Evolutionary conservation across 2,888 invertebrate species (phyloP).

Genomic region (Trissoscelio sp.): DNA sequence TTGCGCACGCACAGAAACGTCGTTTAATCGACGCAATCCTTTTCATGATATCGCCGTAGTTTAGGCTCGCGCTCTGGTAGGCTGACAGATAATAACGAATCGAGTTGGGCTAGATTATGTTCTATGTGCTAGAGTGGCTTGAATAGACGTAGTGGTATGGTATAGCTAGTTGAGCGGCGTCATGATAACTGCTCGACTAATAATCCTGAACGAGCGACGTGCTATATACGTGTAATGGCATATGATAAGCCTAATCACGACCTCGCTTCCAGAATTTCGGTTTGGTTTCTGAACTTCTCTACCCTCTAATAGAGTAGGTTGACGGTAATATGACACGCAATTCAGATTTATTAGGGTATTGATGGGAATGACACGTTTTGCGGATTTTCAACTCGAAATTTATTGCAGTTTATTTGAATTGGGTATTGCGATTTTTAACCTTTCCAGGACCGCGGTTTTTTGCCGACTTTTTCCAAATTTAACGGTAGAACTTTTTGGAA

Average conservation of each 20-base stretch:
- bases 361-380: too few species aligned
- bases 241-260: slow-evolving; percentile 45
- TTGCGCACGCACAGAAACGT: slow-evolving; percentile 26
- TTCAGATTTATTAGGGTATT: too few species aligned
- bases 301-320: neutral
- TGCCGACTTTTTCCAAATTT: too few species aligned
- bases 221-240: slow-evolving; percentile 13
- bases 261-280: slow-evolving; percentile 37
- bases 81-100: neutral
- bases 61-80: neutral
- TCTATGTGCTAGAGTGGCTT: slow-evolving; percentile 3
- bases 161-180: slow-evolving; percentile 5
- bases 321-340: slow-evolving; percentile 30
- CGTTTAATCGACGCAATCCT: slow-evolving; percentile 10
- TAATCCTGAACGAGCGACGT: slow-evolving; percentile 37
- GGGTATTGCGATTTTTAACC: too few species aligned
- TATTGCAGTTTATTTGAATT: too few species aligned
- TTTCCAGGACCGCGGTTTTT: too few species aligned
- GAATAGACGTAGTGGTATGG: slow-evolving; percentile 5
- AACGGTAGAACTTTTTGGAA: too few species aligned
- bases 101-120: neutral
- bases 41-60: neutral
- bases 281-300: neutral
- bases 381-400: too few species aligned
- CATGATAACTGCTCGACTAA: slow-evolving; percentile 28